Percentiles rank a stretch among this genome's conserved stretches.
phyloP scores from a whole-genome alignment of 2,888 invertebrate genomes.

The Leucania comma region DNA sequence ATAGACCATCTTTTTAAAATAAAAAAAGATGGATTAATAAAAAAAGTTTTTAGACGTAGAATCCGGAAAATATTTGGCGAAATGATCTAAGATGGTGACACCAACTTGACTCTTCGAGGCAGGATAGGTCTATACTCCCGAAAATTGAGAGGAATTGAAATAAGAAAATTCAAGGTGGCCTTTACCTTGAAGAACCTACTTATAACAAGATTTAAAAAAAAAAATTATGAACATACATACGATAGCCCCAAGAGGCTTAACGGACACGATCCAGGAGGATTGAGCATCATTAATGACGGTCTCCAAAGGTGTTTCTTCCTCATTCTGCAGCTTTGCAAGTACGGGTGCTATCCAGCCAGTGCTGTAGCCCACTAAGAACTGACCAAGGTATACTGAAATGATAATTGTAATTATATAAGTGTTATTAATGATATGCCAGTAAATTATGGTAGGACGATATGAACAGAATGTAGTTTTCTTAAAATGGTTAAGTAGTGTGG shows the following conservation, averaged over 20 bases:
- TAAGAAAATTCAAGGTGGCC: neutral
- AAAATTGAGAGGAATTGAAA: neutral
- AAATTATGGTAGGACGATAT: too few species aligned
- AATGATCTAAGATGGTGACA: too few species aligned
- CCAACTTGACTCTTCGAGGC: too few species aligned
- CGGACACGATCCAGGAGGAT: constrained; percentile 24
- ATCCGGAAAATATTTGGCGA: too few species aligned
- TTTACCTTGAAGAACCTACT: neutral
- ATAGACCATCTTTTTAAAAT: too few species aligned
- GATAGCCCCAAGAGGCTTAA: neutral
- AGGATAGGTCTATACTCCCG: too few species aligned
- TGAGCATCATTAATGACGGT: constrained; percentile 10
- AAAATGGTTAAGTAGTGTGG: too few species aligned
- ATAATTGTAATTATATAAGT: neutral
- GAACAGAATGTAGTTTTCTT: too few species aligned
- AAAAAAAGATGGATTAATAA: too few species aligned
- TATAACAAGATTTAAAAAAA: neutral
- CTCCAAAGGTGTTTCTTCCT: constrained; percentile 17
- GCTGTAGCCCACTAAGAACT: constrained; percentile 2
- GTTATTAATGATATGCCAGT: too few species aligned
- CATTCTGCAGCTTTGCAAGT: constrained; percentile 21
- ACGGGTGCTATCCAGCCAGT: constrained; percentile 33
- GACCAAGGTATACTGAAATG: constrained; percentile 35
- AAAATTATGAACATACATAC: neutral
- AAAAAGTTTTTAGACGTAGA: too few species aligned